phyloP scores from a whole-genome alignment of 2,888 invertebrate species.

The Nymphalis urticae region DNA sequence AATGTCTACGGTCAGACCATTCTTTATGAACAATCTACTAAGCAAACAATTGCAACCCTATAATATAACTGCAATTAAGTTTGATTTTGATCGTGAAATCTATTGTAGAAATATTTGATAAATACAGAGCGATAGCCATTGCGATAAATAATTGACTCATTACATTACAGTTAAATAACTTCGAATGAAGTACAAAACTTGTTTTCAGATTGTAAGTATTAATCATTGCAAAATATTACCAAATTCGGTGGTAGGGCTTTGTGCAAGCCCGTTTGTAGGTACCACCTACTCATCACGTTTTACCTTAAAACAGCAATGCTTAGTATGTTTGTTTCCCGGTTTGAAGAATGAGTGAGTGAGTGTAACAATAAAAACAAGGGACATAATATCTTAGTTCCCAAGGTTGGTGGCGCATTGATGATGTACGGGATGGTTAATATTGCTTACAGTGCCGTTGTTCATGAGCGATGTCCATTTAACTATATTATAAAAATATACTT shows the following conservation, averaged over 20 bases:
- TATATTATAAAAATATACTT: background rate
- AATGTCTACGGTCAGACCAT: slow-evolving; percentile 51
- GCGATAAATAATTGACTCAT: slow-evolving; percentile 70
- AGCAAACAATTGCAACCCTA: slow-evolving; percentile 45
- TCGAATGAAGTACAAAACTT: slow-evolving; percentile 16
- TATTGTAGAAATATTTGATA: slow-evolving; percentile 56
- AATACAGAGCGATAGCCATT: slow-evolving; percentile 61
- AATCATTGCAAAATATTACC: slow-evolving; percentile 17
- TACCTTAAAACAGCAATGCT: too few relatives aligned
- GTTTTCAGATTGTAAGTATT: slow-evolving; percentile 17
- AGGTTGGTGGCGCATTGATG: too few relatives aligned
- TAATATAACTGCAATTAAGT: slow-evolving; percentile 40
- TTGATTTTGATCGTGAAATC: slow-evolving; percentile 39
- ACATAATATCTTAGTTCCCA: too few relatives aligned
- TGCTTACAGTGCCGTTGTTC: too few relatives aligned
- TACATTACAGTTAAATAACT: slow-evolving; percentile 48
- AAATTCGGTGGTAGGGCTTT: background rate
- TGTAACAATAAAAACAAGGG: too few relatives aligned
- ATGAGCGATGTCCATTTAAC: too few relatives aligned
- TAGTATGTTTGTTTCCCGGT: too few relatives aligned
- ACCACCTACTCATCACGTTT: too few relatives aligned
- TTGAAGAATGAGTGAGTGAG: too few relatives aligned
- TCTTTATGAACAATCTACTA: slow-evolving; percentile 52
- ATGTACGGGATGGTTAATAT: too few relatives aligned
- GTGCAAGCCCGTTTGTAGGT: too few relatives aligned